phyloP scores from a whole-genome alignment of 2,797 vertebrate species.

The Neosilurus hyrtlii region DNA sequence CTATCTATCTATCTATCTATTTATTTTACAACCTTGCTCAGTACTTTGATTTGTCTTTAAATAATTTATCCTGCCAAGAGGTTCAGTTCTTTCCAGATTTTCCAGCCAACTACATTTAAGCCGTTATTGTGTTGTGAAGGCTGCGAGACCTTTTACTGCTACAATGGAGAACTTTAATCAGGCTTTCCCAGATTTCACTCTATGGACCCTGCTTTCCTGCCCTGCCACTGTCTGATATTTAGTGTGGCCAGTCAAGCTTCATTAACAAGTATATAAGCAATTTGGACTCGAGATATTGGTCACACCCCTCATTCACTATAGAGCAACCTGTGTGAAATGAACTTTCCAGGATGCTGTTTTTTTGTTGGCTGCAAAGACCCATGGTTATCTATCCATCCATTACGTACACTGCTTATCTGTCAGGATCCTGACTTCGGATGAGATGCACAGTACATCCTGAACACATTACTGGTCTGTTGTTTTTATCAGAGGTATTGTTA shows the following conservation, averaged over 20 bases:
- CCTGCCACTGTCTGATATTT: constrained; percentile 56
- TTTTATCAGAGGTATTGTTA: too few species aligned
- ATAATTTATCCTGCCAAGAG: not conserved
- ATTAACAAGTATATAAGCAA: constrained; percentile 57
- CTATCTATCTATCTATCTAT: too few species aligned
- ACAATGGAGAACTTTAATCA: constrained; percentile 59
- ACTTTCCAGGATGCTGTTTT: constrained; percentile 45
- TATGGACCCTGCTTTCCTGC: constrained; percentile 48
- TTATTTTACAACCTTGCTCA: not conserved
- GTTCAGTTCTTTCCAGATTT: not conserved
- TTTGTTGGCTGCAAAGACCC: constrained; percentile 2
- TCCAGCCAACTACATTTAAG: not conserved
- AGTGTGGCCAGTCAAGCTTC: constrained; percentile 49
- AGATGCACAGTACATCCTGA: too few species aligned
- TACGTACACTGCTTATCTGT: too few species aligned
- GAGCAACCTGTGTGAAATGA: constrained; percentile 37
- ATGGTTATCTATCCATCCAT: not conserved
- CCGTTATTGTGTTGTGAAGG: constrained; percentile 39
- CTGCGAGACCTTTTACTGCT: constrained; percentile 22
- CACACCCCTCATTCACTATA: constrained; percentile 23
- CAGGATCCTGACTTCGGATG: too few species aligned
- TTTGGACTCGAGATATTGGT: constrained; percentile 28
- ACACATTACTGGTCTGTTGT: too few species aligned
- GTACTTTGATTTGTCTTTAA: not conserved
- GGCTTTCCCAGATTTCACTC: constrained; percentile 45